Base-by-base conservation (phyloP, 2,113 vertebrate genomes). In the Onychostoma macrolepis region DNA sequence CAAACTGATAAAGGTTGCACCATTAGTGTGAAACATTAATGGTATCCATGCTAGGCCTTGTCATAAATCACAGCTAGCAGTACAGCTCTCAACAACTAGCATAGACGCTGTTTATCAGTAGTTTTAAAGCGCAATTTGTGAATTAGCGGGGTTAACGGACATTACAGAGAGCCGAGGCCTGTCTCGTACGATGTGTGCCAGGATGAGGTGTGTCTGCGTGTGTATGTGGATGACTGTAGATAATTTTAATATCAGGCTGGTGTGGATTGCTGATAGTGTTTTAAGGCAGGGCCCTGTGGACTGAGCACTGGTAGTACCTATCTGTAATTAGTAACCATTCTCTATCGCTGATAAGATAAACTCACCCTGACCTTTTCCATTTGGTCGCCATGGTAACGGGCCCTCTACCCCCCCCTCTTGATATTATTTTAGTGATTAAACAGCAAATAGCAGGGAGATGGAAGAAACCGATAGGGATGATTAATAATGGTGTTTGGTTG, bases 301-400 rank as follows among this genome's bases (percentile, higher is more conserved):
- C 92, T 86, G 72, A 90, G 89, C 87, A 91, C 90, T 94, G 90
- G 92, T 91, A 90, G 93, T 89, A 94, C 94, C 94, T 96, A 96
- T 97, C 95, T 95, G 94, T 89, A 96, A 95, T 96, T 96, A 91
- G 94, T 96, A 96, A 96, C 95, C 95, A 93, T 95, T 95, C 95
- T 93, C 93, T 93, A 96, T 96, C 96, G 82, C 91, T 92, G 93
- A 96, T 94, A 94, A 94, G 96, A 96, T 96, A 96, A 97, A 96
- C 95, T 93, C 90, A n/a, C 89, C 89, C 94, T 90, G 93, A 96
- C 87, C 96, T 95, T 95, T 95, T 95, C 92, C 91, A 69, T 87
- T 71, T 83, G 93, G 95, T 96, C 91, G 91, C 92, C 93, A 96
- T 95, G 86, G 93, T 90, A 95, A 96, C 95, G 83, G 76, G 74